Evolutionary conservation across 2,888 invertebrate species (phyloP), one percentile per base, ranked within the genome.

Genomic region (Metopia argyrocephala): DNA sequence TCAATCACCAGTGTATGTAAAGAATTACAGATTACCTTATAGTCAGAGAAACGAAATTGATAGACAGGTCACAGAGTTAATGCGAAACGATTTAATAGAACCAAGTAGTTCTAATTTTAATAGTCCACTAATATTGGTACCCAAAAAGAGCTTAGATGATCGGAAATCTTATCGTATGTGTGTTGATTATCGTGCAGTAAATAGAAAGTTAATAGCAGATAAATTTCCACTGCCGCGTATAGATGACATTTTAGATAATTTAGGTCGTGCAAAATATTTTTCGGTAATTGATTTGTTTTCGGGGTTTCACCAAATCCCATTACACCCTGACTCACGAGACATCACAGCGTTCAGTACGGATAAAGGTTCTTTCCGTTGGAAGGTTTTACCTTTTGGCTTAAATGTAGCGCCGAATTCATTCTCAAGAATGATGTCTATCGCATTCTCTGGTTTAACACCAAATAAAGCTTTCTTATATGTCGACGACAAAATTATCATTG

Each of bases 361-460:
- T 7, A 4, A 15, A 2, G 66, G 66, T 45, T 66, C 38, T 21
- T 66, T 66, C 57, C n/a, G 64, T 15, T 76, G 62, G 65, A 76
- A 76, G 28, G 65, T 70, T 61, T 18, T 85, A 6, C 86, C 85
- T n/a, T 86, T 86, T 78, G 85, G 85, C 3, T 65, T 86, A 20
- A 82, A 79, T 12, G 78, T 80, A 2, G 64, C 66, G 6, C 78
- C 75, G 21, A 82, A 84, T 6, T 84, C 83, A 50, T 87, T 87
- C 68, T 80, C 80, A 50, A 25, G 85, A 57, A 85, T 86, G 84
- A 85, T 86, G 86, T 66, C 81, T 3, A 81, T 85, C 5, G 84
- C 85, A 18, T 85, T 86, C 73, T 76, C 85, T 12, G 84, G 84
- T 12, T 59, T 78, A 15, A 4, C 66, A 9, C 59, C 66, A 23